Percentiles rank a stretch among this genome's conserved stretches.
These are phyloP conservation scores for Drosophila sturtevanti DNA, from an alignment of 1,140 invertebrate genomes.

Conservation along the genomic window DNA sequence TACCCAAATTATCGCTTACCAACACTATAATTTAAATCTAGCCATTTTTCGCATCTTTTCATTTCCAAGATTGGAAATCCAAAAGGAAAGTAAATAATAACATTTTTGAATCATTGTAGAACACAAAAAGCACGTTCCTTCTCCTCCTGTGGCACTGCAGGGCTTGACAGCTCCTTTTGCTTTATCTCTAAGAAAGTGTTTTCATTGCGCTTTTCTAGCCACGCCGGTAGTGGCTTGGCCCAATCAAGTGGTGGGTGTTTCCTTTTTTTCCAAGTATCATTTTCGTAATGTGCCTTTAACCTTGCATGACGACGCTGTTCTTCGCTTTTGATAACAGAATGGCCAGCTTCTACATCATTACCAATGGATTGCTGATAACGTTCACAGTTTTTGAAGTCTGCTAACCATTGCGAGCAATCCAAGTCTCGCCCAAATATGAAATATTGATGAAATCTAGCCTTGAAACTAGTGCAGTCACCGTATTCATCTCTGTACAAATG, in stretches of 20 bases:
- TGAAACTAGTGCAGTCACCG: constrained; percentile 89
- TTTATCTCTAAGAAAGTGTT: constrained; percentile 87
- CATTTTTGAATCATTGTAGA: constrained; percentile 72
- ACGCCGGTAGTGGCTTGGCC: constrained; percentile 90
- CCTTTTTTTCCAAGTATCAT: constrained; percentile 91
- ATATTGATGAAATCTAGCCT: constrained; percentile 92
- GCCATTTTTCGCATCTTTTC: no score
- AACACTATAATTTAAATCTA: no score
- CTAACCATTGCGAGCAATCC: constrained; percentile 91
- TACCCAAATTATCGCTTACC: no score
- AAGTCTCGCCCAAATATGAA: constrained; percentile 89
- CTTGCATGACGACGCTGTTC: constrained; percentile 85
- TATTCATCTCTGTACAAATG: constrained; percentile 90
- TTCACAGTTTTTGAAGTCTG: constrained; percentile 89
- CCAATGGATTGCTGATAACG: constrained; percentile 85
- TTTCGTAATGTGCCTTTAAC: constrained; percentile 87
- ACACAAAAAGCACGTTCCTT: constrained; percentile 54
- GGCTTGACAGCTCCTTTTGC: constrained; percentile 85
- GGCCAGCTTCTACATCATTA: constrained; percentile 86
- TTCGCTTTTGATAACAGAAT: constrained; percentile 89
- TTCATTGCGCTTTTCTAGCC: constrained; percentile 87
- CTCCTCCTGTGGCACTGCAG: constrained; percentile 22
- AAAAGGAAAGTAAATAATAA: no score
- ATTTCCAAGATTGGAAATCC: no score
- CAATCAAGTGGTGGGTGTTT: constrained; percentile 90